Evolutionary conservation across 2,113 vertebrate genomes (phyloP).

Genomic region (Pardalotus punctatus): DNA sequence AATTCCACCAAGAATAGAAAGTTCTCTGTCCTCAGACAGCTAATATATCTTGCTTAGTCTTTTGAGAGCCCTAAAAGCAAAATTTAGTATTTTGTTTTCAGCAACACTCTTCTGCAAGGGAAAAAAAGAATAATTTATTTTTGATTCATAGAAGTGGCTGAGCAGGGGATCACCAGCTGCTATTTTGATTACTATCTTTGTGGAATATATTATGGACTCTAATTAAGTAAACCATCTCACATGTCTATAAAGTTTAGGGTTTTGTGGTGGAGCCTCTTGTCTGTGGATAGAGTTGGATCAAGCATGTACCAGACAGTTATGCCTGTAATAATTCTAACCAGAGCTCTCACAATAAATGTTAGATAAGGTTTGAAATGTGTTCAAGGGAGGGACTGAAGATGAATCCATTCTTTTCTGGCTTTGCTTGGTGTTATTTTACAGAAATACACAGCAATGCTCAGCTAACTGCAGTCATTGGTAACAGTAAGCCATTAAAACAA

Average conservation of each 20-base stretch:
- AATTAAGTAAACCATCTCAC: not conserved
- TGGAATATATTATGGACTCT: not conserved
- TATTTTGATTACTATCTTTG: constrained; percentile 12
- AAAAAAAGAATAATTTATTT: constrained; percentile 31
- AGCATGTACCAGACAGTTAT: not conserved
- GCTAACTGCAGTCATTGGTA: not conserved
- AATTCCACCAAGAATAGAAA: constrained; percentile 42
- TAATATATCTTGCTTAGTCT: constrained; percentile 13
- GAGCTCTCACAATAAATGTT: not conserved
- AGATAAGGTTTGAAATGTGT: not conserved
- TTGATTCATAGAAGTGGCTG: constrained; percentile 26
- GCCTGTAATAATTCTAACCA: not conserved
- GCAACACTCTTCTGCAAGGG: not conserved
- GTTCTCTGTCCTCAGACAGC: constrained; percentile 34
- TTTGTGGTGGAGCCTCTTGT: not conserved
- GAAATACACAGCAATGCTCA: not conserved
- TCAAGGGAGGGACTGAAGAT: not conserved
- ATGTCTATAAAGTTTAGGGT: not conserved
- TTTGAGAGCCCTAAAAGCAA: constrained; percentile 40
- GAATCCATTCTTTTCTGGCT: not conserved
- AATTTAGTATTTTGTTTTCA: constrained; percentile 54
- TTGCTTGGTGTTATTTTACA: not conserved
- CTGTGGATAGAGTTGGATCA: not conserved
- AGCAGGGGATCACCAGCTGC: not conserved
- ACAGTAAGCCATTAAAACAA: not conserved